A percentile compares a stretch with the other conserved stretches of the same genome.
phyloP scores from a whole-genome alignment of 2,888 invertebrate genomes.

The Dasypogon diadema region DNA sequence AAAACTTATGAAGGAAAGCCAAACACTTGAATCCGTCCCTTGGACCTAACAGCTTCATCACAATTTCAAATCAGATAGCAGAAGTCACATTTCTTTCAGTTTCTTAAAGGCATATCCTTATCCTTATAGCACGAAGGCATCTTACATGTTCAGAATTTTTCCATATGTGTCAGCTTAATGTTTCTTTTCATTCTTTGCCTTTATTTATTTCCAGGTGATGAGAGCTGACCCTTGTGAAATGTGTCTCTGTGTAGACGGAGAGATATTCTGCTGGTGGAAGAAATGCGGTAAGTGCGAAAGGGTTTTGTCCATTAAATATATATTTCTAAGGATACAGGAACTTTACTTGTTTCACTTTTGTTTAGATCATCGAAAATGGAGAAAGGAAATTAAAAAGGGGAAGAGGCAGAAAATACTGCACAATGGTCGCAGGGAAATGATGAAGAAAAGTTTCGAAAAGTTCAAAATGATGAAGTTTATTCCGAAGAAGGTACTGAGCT shows the following conservation, averaged over 20 bases:
- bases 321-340: background rate
- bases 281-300: conserved; percentile 70
- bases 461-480: conserved; percentile 52
- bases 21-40: conserved; percentile 14
- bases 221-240: conserved; percentile 74
- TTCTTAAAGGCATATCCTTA: conserved; percentile 4
- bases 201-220: conserved; percentile 73
- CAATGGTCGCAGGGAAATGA: conserved; percentile 6
- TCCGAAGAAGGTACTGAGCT: conserved; percentile 55
- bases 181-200: conserved; percentile 35
- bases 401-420: conserved; percentile 23
- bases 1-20: background rate
- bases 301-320: background rate
- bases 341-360: background rate
- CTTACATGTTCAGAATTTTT: background rate
- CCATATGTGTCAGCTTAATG: conserved; percentile 28
- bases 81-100: conserved; percentile 46
- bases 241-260: conserved; percentile 75
- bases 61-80: conserved; percentile 55
- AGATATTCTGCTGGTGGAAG: conserved; percentile 78
- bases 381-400: conserved; percentile 48
- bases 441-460: conserved; percentile 39
- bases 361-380: conserved; percentile 28
- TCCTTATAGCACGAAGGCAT: background rate
- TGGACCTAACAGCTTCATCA: conserved; percentile 53